Evolutionary conservation across 2,113 vertebrate species (phyloP).

Genomic region (Tyto alba): DNA sequence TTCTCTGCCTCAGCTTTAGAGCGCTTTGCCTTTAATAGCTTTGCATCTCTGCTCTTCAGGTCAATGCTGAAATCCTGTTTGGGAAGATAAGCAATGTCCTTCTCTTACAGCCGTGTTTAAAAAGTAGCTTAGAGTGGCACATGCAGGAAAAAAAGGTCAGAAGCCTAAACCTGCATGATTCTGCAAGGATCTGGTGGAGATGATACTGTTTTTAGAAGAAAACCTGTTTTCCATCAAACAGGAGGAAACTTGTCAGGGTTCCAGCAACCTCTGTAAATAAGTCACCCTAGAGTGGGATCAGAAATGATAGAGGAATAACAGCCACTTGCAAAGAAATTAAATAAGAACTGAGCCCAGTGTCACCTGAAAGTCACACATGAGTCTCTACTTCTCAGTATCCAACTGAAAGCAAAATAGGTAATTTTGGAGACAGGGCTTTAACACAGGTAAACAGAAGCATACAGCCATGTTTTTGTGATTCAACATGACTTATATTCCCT

Average conservation of each 20-base stretch:
- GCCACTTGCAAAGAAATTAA: background rate
- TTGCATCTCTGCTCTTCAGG: conserved; percentile 60
- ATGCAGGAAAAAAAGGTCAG: background rate
- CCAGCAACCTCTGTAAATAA: background rate
- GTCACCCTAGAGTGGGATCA: background rate
- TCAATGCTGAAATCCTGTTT: conserved; percentile 64
- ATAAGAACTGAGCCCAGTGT: background rate
- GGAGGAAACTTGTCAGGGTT: background rate
- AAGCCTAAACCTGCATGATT: background rate
- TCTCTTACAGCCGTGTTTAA: background rate
- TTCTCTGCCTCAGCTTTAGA: conserved; percentile 58
- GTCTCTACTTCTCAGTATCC: background rate
- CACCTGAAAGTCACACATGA: background rate
- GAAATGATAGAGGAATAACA: background rate
- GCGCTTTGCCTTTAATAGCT: conserved; percentile 53
- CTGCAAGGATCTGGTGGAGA: background rate
- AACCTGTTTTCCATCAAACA: background rate
- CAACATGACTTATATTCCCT: background rate
- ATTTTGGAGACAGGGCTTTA: background rate
- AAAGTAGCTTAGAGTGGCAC: background rate
- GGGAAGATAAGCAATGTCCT: conserved; percentile 17
- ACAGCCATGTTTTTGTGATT: background rate
- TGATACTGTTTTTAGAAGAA: background rate
- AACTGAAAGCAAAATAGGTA: background rate
- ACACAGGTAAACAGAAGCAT: background rate